Evolutionary conservation across 2,113 vertebrate species (phyloP), one percentile per base, ranked within the genome.

Genomic region (Urocolius indicus): DNA sequence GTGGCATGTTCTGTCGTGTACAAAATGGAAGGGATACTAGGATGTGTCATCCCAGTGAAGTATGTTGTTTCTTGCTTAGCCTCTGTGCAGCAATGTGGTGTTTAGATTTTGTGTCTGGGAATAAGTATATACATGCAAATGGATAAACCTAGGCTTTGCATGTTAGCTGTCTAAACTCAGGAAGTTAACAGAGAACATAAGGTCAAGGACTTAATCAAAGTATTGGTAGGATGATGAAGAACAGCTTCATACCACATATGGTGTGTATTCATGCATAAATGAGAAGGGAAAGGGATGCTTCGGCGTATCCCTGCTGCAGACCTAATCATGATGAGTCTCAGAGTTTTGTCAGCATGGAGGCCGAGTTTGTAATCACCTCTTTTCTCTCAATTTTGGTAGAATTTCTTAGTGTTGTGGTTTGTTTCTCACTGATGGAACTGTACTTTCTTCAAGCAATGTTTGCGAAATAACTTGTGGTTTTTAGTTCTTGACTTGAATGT

Each of bases 151-250:
- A 59, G 88, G 79, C 63, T 90, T 85, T 74, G 43, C 34, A 26
- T 41, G 59, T 77, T 84, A 80, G 66, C 58, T 90, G 2, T 90
- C 82, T 88, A 67, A 93, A 93, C 83, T 96, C 76, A 78, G 90
- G 92, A 94, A 94, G 88, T 86, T 84, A 88, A 61, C 72, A 52
- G 68, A 84, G 87, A 95, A 93, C 88, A 61, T 61, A 90, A 93
- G 76, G 94, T 93, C 90, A 93, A 74, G 68, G 85, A 86, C 88
- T 58, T 86, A 74, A 68, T 87, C 76, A 93, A 76, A 93, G 73
- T 88, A 65, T 30, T 90, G 76, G 32, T 38, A 3, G 66, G 43
- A 66, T 6, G 29, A 22, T 85, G 84, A 90, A 73, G 89, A 78
- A 24, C 59, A 75, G 57, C 65, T 88, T 86, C 82, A 24, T 88